Percentiles rank a stretch among this genome's conserved stretches.
These are phyloP conservation scores for Pomacea canaliculata DNA, from an alignment of 2,888 invertebrate species.

Conservation along the genomic window DNA sequence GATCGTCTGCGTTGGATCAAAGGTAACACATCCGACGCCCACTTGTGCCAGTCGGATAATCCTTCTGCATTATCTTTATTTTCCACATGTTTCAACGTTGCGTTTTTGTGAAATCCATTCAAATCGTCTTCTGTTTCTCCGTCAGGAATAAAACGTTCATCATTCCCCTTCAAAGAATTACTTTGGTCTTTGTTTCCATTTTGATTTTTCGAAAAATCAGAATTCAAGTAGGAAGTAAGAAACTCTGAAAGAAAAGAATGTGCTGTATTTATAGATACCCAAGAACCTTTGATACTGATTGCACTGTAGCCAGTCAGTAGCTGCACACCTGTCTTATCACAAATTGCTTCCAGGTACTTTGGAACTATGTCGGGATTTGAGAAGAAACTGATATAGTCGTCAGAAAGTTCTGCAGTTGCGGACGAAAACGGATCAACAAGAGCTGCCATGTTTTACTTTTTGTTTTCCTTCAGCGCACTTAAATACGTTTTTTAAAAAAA, in stretches of 20 bases:
- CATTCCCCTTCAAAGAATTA: no score
- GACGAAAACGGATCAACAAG: conserved; percentile 31
- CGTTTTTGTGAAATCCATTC: no score
- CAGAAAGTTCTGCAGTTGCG: conserved; percentile 34
- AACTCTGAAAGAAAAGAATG: conserved; percentile 27
- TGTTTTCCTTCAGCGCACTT: no score
- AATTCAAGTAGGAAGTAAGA: conserved; percentile 11
- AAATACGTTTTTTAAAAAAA: no score
- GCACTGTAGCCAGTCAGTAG: conserved; percentile 20
- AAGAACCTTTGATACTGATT: conserved; percentile 29
- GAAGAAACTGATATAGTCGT: conserved; percentile 32
- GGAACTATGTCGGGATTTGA: conserved; percentile 27
- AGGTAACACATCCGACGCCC: conserved; percentile 14
- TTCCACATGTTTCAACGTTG: no score
- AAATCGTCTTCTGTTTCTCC: no score
- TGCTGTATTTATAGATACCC: conserved; percentile 26
- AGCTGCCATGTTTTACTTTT: conserved; percentile 5
- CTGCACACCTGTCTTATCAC: conserved; percentile 26
- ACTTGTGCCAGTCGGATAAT: conserved; percentile 11
- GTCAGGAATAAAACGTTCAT: no score
- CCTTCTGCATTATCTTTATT: not conserved
- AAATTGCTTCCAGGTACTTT: conserved; percentile 25
- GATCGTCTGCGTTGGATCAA: conserved; percentile 18
- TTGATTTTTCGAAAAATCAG: not conserved
- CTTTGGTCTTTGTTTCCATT: no score